Evolutionary conservation across 2,888 invertebrate genomes (phyloP), one percentile per base, ranked within the genome.

Genomic region (Coenonympha glycerion): DNA sequence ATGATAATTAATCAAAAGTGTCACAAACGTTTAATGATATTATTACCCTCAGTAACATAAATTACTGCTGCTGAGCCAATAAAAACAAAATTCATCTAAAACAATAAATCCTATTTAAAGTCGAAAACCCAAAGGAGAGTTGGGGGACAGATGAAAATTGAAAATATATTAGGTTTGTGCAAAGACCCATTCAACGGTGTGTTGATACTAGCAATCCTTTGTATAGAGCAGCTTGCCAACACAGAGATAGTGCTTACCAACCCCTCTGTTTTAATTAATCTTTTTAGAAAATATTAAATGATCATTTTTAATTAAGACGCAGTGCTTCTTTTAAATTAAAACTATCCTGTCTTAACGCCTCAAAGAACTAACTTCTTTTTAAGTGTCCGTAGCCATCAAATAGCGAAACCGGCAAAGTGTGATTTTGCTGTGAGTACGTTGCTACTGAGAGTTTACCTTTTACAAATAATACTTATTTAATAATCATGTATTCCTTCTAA

Each of bases 131-230:
- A 69, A 58, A 60, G 69, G 71, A 73, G 56, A 53, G 47, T n/a
- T 73, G 66, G 22, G 51, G 55, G 52, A 30, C 37, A 41, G 72
- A 70, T 73, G 79, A 78, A 86, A 84, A 84, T 86, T 83, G 82
- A 82, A 84, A 81, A 84, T 83, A 81, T 83, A 85, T 85, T 78
- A 80, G 78, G 69, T 68, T 62, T 65, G 71, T 68, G 70, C 76
- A 70, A 71, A 69, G 66, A 67, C 61, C 56, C 58, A 57, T 56
- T 62, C 59, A 60, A 59, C 62, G 63, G 59, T 61, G 61, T 62
- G 67, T 64, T 73, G 72, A 75, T 79, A 72, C 71, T 70, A 67
- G 64, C 62, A 66, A 65, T 62, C 68, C 69, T 71, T 74, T 76
- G 71, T 75, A 72, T 71, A 72, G 76, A 71, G 70, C 63, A 71